phyloP scores from a whole-genome alignment of 2,113 vertebrate species.

The Microcebus griseorufus region DNA sequence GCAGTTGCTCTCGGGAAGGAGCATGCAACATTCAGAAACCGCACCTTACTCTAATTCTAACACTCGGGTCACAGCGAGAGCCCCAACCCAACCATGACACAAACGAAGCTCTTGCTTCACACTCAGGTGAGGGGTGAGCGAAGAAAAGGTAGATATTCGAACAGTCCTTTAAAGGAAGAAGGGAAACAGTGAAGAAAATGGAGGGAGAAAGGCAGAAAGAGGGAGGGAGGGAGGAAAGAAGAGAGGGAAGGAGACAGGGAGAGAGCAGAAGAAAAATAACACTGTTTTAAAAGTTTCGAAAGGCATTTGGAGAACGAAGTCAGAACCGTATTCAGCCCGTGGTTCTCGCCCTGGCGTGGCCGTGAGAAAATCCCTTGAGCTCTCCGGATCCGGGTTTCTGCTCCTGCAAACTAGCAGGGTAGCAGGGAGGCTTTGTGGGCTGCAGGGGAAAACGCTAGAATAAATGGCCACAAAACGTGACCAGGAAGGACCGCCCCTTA shows the following conservation, averaged over 20 bases:
- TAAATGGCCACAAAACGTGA: not conserved
- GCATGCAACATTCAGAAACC: slow-evolving; percentile 61
- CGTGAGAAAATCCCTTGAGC: not conserved
- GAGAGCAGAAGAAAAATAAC: not conserved
- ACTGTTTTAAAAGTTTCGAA: not conserved
- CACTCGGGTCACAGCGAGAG: not conserved
- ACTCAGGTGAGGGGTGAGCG: not conserved
- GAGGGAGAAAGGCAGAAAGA: not conserved
- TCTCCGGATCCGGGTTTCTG: not conserved
- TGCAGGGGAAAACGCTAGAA: not conserved
- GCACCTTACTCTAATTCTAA: slow-evolving; percentile 30
- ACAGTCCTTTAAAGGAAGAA: not conserved
- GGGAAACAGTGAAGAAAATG: not conserved
- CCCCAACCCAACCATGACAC: not conserved
- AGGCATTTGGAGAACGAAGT: not conserved
- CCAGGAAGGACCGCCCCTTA: not conserved
- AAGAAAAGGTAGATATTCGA: slow-evolving; percentile 27
- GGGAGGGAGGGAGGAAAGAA: not conserved
- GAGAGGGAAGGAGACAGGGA: too few relatives aligned
- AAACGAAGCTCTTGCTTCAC: not conserved
- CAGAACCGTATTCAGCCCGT: not conserved
- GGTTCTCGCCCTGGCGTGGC: too few relatives aligned
- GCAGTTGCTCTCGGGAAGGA: not conserved
- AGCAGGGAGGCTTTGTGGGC: not conserved
- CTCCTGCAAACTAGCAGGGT: not conserved